phyloP scores from a whole-genome alignment of 2,888 invertebrate species.

The Sepioteuthis lessoniana region DNA sequence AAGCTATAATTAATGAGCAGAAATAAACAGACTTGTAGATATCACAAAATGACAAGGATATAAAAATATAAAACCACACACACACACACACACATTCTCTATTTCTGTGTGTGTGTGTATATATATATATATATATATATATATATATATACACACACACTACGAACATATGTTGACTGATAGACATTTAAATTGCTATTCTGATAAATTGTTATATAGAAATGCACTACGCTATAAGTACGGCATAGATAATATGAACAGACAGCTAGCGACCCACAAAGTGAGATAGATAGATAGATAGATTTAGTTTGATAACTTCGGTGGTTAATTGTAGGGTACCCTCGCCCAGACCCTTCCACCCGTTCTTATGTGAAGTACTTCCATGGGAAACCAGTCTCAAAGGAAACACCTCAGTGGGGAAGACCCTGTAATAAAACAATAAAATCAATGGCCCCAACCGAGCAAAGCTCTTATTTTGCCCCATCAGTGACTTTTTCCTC shows the following conservation, averaged over 20 bases:
- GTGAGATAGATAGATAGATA: background rate
- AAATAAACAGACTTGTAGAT: too few relatives aligned
- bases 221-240: background rate
- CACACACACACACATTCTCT: too few relatives aligned
- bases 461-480: background rate
- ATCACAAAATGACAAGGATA: too few relatives aligned
- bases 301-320: background rate
- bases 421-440: slow-evolving; percentile 33
- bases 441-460: background rate
- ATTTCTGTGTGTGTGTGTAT: too few relatives aligned
- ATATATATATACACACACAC: too few relatives aligned
- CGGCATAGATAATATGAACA: background rate
- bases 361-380: background rate
- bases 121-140: too few relatives aligned
- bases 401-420: slow-evolving; percentile 5
- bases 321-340: background rate
- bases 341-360: background rate
- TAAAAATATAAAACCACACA: too few relatives aligned
- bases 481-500: background rate
- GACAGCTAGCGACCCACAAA: background rate
- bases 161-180: background rate
- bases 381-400: slow-evolving; percentile 17
- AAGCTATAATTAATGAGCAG: too few relatives aligned
- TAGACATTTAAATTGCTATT: background rate
- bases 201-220: background rate